Conservation (phyloP, 2,888 invertebrate genomes). For the Phrixothrix hirtus region DNA sequence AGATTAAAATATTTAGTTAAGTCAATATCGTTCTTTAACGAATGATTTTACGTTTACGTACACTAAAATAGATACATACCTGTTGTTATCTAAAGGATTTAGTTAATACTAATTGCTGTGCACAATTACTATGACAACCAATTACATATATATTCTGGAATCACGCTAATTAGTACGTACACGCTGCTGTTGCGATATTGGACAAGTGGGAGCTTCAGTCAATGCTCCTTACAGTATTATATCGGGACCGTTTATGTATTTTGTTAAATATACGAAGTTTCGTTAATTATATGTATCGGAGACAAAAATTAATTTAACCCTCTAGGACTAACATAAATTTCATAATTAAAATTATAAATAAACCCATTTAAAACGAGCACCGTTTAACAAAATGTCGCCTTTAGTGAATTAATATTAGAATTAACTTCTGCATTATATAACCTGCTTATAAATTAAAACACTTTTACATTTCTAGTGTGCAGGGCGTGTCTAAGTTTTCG, state of each 20-base stretch:
- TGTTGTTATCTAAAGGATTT: no score
- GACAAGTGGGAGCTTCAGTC: conserved; percentile 7
- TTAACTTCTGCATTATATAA: no score
- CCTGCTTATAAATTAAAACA: no score
- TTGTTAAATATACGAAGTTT: background rate
- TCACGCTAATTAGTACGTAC: conserved; percentile 42
- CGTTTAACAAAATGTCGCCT: no score
- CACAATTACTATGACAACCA: conserved; percentile 47
- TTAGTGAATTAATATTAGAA: no score
- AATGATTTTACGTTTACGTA: background rate
- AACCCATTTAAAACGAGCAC: no score
- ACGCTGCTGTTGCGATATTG: conserved; percentile 9
- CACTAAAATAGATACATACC: no score
- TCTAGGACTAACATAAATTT: no score
- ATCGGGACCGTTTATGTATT: background rate
- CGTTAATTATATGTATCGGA: no score
- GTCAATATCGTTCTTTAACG: conserved; percentile 4
- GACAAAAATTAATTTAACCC: background rate
- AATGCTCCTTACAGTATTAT: background rate
- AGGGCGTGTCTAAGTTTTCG: no score
- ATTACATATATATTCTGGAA: conserved; percentile 42
- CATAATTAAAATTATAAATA: no score
- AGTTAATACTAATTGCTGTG: conserved; percentile 9
- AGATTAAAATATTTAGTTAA: conserved; percentile 45
- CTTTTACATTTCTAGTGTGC: no score